Percentiles rank a stretch among this genome's conserved stretches.
Conservation (phyloP, 2,797 vertebrate genomes). For the Sebastiscus tertius region DNA sequence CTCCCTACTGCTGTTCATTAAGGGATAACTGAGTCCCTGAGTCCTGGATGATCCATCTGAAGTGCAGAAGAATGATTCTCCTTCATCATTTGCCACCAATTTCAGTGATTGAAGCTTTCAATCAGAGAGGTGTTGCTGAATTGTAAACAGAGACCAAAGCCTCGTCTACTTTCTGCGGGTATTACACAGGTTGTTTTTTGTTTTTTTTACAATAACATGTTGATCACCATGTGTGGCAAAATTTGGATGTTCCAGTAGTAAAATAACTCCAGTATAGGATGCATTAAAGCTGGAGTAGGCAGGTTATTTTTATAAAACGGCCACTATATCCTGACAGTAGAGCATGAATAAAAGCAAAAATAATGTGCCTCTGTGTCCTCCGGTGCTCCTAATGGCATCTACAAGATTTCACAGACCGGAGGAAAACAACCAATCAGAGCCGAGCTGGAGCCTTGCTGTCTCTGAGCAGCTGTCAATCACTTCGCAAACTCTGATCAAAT, state of each 20-base stretch:
- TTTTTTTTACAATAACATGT: background rate
- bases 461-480: no score
- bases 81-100: slow-evolving; percentile 60
- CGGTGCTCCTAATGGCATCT: no score
- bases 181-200: background rate
- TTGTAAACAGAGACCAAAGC: slow-evolving; percentile 34
- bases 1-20: slow-evolving; percentile 51
- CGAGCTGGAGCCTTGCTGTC: no score
- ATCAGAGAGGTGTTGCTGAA: slow-evolving; percentile 45
- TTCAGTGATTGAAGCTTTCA: slow-evolving; percentile 40
- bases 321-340: no score
- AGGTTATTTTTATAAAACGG: no score
- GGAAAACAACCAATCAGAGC: no score
- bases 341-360: no score
- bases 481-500: no score
- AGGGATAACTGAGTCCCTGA: slow-evolving; percentile 37
- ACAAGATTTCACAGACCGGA: no score
- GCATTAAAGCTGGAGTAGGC: background rate
- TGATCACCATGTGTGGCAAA: background rate
- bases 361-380: no score
- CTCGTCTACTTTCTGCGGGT: background rate
- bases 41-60: slow-evolving; percentile 36
- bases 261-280: background rate
- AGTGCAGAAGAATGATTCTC: slow-evolving; percentile 42
- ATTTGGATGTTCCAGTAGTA: background rate